Evolutionary conservation across 1,140 invertebrate species (phyloP), one percentile per base, ranked within the genome.

Genomic region (Caenorhabditis remanei): DNA sequence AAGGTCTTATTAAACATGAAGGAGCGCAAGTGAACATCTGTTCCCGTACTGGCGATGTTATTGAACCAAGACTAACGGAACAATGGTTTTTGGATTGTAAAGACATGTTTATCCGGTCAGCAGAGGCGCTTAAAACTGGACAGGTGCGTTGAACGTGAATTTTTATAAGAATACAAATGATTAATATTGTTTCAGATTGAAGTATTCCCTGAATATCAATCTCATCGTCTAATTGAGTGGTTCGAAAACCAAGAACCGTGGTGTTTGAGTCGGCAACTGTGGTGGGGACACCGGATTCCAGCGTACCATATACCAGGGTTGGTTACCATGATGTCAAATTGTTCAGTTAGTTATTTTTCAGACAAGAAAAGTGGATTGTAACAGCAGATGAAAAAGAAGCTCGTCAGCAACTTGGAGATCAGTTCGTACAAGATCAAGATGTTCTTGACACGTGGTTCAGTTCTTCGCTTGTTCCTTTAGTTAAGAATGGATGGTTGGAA

Each of bases 361-460:
- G 48, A 21, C 14, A 67, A 43, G n/a, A 43, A 16, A 87, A 88
- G 9, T 91, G 90, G 90, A 65, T 91, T 43, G 83, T 87, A 21
- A 88, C 89, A 46, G n/a, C 63, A 55, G 46, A 41, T 32, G 61
- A 79, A 40, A 84, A 89, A 16, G 82, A 88, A 24, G 90, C 90
- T 8, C 48, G 46, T 7, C 58, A 67, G 56, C 19, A 88, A 85
- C 75, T 90, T 8, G 56, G 41, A 48, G 48, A 86, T 14, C 53
- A 53, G 46, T 63, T 89, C 86, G 89, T 56, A 86, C 93, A 90
- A 79, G 98, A 99, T 94, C 95, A 96, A 53, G 98, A 99, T 94
- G 98, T 99, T 2, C 93, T 99, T 65, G 98, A 99, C 92, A 99
- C 98, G 0, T 99, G 98, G 98, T 99, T 99, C 93, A 99, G 97